Evolutionary conservation across 2,797 vertebrate genomes (phyloP).

Genomic region (Silurus lanzhouensis): DNA sequence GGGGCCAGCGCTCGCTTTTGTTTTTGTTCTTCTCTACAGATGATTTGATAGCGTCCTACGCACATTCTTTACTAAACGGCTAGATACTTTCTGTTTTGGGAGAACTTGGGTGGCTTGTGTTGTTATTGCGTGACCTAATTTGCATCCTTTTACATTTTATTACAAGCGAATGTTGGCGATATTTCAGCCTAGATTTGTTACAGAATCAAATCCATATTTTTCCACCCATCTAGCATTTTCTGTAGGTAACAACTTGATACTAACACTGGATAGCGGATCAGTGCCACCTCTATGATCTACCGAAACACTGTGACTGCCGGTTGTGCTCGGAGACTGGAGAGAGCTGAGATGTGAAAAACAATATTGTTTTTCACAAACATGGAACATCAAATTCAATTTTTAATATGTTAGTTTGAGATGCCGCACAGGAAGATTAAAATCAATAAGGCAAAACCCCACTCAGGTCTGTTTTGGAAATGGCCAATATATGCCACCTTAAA

Average conservation of each 20-base stretch:
- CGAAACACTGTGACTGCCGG: not conserved
- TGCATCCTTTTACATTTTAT: not conserved
- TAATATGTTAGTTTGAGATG: not conserved
- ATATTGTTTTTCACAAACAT: not conserved
- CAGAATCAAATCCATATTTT: not conserved
- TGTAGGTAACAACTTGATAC: not conserved
- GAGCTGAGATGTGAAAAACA: not conserved
- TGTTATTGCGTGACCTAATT: not conserved
- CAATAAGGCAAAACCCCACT: too few relatives aligned
- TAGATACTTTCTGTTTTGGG: not conserved
- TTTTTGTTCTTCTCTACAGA: not conserved
- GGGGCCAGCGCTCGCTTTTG: not conserved
- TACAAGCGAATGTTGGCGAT: not conserved
- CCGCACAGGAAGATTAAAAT: not conserved
- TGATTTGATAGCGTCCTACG: not conserved
- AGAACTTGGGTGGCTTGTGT: not conserved
- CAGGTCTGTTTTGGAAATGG: not conserved
- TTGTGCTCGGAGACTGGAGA: not conserved
- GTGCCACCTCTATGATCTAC: not conserved
- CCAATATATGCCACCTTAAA: not conserved
- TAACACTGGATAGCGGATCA: not conserved
- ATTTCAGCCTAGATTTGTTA: conserved; percentile 8
- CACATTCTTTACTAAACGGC: not conserved
- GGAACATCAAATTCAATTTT: not conserved
- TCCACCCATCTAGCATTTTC: not conserved